Conservation (phyloP, 2,113 vertebrate genomes). For the Coturnix japonica region DNA sequence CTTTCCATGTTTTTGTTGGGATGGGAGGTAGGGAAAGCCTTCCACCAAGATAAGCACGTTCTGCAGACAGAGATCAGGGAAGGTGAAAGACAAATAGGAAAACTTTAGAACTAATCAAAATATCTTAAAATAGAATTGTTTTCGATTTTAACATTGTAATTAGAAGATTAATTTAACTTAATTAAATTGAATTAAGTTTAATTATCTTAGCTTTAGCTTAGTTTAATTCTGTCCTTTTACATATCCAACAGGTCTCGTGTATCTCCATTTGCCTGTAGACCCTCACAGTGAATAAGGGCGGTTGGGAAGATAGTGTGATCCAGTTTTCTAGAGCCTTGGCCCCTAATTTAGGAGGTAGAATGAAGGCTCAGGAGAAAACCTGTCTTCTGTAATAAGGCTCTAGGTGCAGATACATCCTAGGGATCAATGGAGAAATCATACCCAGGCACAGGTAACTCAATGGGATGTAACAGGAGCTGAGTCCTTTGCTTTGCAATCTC, state of each 20-base stretch:
- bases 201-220: not conserved
- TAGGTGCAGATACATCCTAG: accelerated
- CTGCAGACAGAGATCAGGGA: not conserved
- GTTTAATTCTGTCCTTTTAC: not conserved
- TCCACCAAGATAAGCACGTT: not conserved
- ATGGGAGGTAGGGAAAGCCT: not conserved
- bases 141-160: not conserved
- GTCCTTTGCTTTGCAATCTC: not conserved
- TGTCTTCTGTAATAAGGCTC: not conserved
- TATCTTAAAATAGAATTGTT: not conserved
- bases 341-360: not conserved
- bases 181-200: not conserved
- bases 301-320: not conserved
- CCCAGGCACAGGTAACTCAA: not conserved
- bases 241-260: not conserved
- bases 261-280: not conserved
- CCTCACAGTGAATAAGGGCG: accelerated
- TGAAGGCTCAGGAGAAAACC: not conserved
- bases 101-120: not conserved
- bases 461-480: not conserved
- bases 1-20: not conserved
- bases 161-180: not conserved
- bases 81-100: not conserved
- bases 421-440: accelerated
- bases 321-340: not conserved